Percentiles rank a stretch among this genome's conserved stretches.
These are phyloP conservation scores for Axis porcinus DNA, from an alignment of 2,113 vertebrate genomes.

Conservation along the genomic window DNA sequence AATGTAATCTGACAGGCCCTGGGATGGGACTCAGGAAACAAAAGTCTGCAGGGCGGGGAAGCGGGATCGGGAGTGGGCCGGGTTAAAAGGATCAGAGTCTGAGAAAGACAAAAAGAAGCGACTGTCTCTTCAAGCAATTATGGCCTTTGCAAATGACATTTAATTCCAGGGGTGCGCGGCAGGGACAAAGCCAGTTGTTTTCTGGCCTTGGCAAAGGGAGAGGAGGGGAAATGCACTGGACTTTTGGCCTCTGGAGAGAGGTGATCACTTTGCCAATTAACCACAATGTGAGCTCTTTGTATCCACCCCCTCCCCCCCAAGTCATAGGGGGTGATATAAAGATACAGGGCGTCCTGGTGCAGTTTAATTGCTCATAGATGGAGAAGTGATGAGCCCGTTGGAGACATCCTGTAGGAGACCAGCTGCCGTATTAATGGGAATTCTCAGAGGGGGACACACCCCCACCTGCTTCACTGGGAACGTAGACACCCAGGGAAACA, in stretches of 20 bases:
- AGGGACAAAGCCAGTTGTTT: conserved; percentile 61
- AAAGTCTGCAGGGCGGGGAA: not conserved
- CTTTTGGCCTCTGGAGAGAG: conserved; percentile 67
- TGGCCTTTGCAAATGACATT: not conserved
- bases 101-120: conserved; percentile 16
- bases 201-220: conserved; percentile 57
- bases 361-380: conserved; percentile 78
- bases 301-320: not conserved
- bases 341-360: conserved; percentile 72
- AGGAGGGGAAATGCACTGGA: conserved; percentile 60
- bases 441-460: conserved; percentile 42
- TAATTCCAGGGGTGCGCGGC: conserved; percentile 57
- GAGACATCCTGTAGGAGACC: conserved; percentile 67
- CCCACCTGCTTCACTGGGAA: conserved; percentile 68
- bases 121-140: conserved; percentile 48
- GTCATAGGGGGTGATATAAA: conserved; percentile 76
- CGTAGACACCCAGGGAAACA: conserved; percentile 44
- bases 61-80: not conserved
- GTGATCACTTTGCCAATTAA: conserved; percentile 78
- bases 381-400: conserved; percentile 73
- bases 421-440: conserved; percentile 66
- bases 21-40: conserved; percentile 62
- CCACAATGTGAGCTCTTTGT: conserved; percentile 53
- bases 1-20: conserved; percentile 78
- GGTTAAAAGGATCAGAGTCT: conserved; percentile 66